Evolutionary conservation across 2,888 invertebrate genomes (phyloP), one percentile per base, ranked within the genome.

Genomic region (Apoda limacodes): DNA sequence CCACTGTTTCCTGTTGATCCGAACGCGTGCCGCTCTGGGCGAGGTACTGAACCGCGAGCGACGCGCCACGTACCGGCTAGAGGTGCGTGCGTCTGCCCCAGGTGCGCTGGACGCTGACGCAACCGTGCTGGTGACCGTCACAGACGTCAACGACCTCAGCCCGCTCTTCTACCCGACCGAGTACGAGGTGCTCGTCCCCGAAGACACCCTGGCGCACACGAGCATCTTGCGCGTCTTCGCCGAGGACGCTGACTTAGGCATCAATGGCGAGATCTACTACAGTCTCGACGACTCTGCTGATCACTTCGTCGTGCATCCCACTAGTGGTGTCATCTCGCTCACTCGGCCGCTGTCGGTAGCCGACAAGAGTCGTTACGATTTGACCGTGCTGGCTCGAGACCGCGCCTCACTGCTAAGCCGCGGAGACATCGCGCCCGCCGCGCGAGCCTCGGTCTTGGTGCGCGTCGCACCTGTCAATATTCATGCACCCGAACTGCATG

Each of bases 261-360:
- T 94, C 50, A 98, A 98, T 67, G 96, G 97, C 1, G 95, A 98
- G 78, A 93, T 98, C 49, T 98, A 98, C 75, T 98, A 97, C 75
- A 95, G 94, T 63, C 88, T 98, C 52, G 82, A 86, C 28, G 88
- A 92, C 47, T 84, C 86, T 35, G 92, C 89, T 24, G 89, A 92
- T 55, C 88, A 88, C 50, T 98, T 98, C 63, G 90, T 94, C 19
- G 88, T 99, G 34, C 95, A 98, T 68, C 95, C 97, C 2, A 92
- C 94, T 31, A 91, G 91, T 25, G 98, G 98, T 6, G 86, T 92
- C 13, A 87, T 98, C 36, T 89, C 90, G 9, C 81, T 95, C 10
- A 92, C 94, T 22, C 85, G 92, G 43, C 88, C 88, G 9, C 82
- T 97, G 32, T 82, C 85, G 37, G 90, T 88, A 49, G 82, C 85